Percentiles rank a stretch among this genome's conserved stretches.
Evolutionary conservation across 2,888 invertebrate species (phyloP).

Genomic region (Neoscelio sp.): DNA sequence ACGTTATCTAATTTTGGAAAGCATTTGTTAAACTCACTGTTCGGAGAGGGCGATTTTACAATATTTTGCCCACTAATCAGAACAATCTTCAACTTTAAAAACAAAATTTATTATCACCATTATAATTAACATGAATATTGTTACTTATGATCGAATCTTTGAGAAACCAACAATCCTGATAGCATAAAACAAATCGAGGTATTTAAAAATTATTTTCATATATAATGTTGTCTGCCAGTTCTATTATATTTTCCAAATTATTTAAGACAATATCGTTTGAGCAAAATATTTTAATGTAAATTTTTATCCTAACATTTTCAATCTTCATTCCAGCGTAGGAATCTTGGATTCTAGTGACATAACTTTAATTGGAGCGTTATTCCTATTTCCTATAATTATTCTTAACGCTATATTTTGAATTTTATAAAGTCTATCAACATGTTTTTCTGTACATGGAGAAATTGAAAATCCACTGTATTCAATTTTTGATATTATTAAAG

Average conservation of each 20-base stretch:
- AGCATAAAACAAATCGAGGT: not conserved
- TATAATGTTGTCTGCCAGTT: not conserved
- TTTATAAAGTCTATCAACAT: conserved; percentile 22
- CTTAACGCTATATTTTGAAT: conserved; percentile 42
- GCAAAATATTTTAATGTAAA: conserved; percentile 29
- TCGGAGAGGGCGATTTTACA: no score
- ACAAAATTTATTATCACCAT: not conserved
- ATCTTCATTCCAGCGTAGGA: conserved; percentile 19
- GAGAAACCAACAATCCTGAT: conserved; percentile 4
- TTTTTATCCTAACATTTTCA: conserved; percentile 26
- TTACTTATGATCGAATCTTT: not conserved
- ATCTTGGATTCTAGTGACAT: conserved; percentile 47
- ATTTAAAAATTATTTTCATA: conserved; percentile 16
- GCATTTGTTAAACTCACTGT: not conserved
- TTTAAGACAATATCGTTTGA: not conserved
- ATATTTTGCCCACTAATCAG: not conserved
- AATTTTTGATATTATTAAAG: conserved; percentile 14
- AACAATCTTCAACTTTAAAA: not conserved
- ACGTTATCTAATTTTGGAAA: not conserved
- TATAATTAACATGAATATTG: not conserved
- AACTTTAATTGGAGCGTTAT: conserved; percentile 53
- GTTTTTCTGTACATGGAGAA: conserved; percentile 4
- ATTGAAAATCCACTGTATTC: conserved; percentile 32
- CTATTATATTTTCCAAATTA: not conserved
- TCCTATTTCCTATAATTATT: conserved; percentile 51